Conservation (phyloP, 1,140 invertebrate genomes). For the Pseudomyrmex dendroicus region DNA sequence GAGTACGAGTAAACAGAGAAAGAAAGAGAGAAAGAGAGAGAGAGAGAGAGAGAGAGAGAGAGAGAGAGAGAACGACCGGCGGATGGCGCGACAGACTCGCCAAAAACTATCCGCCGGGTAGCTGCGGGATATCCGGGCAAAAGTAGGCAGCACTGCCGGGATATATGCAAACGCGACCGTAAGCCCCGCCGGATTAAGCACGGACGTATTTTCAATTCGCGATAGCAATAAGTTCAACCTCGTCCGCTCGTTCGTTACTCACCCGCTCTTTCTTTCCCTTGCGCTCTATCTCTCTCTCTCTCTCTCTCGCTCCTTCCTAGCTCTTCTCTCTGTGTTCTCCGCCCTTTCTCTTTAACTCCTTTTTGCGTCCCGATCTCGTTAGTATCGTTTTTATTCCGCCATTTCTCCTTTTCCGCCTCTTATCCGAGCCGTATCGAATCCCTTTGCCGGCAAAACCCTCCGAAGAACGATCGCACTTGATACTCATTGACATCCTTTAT, state of each 20-base stretch:
- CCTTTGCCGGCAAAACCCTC: conserved; percentile 7
- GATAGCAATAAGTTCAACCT: conserved; percentile 79
- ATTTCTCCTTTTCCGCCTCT: conserved; percentile 16
- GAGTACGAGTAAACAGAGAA: conserved; percentile 51
- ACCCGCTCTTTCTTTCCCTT: conserved; percentile 15
- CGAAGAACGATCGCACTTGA: conserved; percentile 32
- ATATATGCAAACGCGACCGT: conserved; percentile 59
- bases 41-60: neutral
- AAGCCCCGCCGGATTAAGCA: conserved; percentile 73
- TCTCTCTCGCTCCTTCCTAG: conserved; percentile 13
- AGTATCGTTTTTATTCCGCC: conserved; percentile 53
- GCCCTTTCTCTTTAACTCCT: conserved; percentile 32
- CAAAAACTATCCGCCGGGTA: conserved; percentile 41
- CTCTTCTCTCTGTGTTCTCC: conserved; percentile 22
- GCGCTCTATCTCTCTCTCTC: neutral
- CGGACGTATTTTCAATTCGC: conserved; percentile 80
- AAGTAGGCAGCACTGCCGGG: conserved; percentile 24
- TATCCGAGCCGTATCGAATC: conserved; percentile 40
- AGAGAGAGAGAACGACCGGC: too few species aligned
- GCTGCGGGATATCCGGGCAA: conserved; percentile 40
- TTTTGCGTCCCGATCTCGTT: conserved; percentile 53
- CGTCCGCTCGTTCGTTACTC: conserved; percentile 75
- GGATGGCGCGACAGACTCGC: conserved; percentile 28
- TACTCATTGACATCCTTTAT: conserved; percentile 22
- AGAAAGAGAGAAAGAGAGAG: neutral